Evolutionary conservation across 92 coral and sea anemone genomes (phyloP).

Genomic region (Paragorgia papillata): DNA sequence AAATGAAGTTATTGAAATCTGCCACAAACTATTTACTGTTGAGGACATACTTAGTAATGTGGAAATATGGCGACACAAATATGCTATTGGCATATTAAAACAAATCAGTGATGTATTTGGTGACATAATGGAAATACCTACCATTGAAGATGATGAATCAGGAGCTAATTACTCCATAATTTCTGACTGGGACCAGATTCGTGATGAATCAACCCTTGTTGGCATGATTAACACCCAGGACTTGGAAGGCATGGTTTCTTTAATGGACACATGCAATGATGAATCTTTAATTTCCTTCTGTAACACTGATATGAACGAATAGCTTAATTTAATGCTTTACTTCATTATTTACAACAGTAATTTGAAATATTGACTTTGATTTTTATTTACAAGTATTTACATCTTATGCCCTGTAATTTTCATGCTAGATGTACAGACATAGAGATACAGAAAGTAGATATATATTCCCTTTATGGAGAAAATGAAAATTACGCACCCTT

Average conservation of each 20-base stretch:
- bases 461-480: too few relatives aligned
- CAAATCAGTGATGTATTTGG: constrained; percentile 10
- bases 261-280: too few relatives aligned
- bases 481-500: too few relatives aligned
- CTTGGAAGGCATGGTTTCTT: too few relatives aligned
- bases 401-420: too few relatives aligned
- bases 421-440: too few relatives aligned
- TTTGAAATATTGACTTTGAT: too few relatives aligned
- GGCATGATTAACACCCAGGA: constrained; percentile 41
- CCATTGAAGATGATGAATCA: constrained; percentile 15
- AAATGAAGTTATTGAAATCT: too few relatives aligned
- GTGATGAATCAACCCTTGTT: constrained; percentile 60
- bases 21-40: neutral
- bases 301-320: neutral
- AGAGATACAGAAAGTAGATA: too few relatives aligned
- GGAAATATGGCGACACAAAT: constrained; percentile 17
- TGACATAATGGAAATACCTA: constrained; percentile 1
- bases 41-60: constrained; percentile 7
- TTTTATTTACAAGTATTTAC: too few relatives aligned
- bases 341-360: too few relatives aligned
- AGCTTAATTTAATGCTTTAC: neutral
- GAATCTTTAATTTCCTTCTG: neutral
- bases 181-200: constrained; percentile 58
- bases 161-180: constrained; percentile 2
- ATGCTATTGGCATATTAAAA: constrained; percentile 17